Percentiles rank a stretch among this genome's conserved stretches.
Evolutionary conservation across 2,113 vertebrate species (phyloP).

Genomic region (Nannobrachium achirus): DNA sequence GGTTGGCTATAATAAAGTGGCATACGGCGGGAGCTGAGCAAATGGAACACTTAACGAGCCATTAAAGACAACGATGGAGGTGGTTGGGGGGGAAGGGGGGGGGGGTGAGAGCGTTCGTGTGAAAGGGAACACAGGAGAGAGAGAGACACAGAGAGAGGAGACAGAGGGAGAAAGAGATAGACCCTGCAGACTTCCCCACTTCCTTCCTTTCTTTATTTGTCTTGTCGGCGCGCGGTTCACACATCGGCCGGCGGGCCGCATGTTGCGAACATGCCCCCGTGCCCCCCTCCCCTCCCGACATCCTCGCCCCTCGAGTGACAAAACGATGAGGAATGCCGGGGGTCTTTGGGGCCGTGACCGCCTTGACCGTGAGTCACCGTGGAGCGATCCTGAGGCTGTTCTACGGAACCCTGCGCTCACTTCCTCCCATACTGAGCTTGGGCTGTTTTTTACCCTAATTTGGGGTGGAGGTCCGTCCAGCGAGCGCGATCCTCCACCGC

Average conservation of each 20-base stretch:
- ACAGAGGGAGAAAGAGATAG: slow-evolving; percentile 1
- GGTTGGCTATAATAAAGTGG: slow-evolving; percentile 36
- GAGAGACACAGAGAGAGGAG: too few species aligned
- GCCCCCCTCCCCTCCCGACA: background rate
- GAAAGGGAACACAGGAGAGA: background rate
- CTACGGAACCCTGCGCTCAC: slow-evolving; percentile 31
- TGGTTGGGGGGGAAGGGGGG: background rate
- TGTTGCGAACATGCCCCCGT: slow-evolving; percentile 9
- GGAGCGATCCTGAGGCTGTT: slow-evolving; percentile 39
- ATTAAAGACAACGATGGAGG: slow-evolving; percentile 16
- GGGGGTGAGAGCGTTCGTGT: background rate
- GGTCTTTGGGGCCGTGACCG: slow-evolving; percentile 21
- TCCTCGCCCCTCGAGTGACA: slow-evolving; percentile 19
- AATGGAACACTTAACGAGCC: slow-evolving; percentile 47
- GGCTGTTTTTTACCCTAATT: slow-evolving; percentile 68
- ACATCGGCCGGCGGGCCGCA: slow-evolving; percentile 43
- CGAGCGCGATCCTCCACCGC: slow-evolving; percentile 34
- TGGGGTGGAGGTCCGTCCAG: slow-evolving; percentile 63
- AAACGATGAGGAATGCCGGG: slow-evolving; percentile 33
- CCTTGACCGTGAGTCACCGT: slow-evolving; percentile 57
- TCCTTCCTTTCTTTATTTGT: slow-evolving; percentile 23
- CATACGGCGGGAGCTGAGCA: slow-evolving; percentile 19
- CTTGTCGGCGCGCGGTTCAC: slow-evolving; percentile 18
- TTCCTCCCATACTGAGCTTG: slow-evolving; percentile 47
- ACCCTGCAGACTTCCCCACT: background rate